Conservation (phyloP, 2,888 invertebrate genomes). For the Pediacus dermestoides region DNA sequence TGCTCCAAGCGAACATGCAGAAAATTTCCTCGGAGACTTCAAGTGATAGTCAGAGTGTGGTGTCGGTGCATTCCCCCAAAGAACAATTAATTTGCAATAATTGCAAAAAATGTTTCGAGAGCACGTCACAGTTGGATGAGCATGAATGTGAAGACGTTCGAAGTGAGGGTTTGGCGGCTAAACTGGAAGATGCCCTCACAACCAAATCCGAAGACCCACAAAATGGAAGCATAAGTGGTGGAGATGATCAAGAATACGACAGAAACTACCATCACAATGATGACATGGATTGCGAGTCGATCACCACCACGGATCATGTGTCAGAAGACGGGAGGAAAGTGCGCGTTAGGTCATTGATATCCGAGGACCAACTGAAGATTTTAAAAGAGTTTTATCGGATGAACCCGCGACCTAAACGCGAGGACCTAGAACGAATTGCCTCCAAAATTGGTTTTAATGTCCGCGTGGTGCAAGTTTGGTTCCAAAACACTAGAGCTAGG, state of each 20-base stretch:
- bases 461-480: conserved; percentile 90
- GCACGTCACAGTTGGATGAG: conserved; percentile 61
- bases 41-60: conserved; percentile 47
- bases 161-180: conserved; percentile 74
- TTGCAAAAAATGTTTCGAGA: conserved; percentile 59
- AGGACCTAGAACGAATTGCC: conserved; percentile 88
- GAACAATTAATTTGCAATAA: conserved; percentile 55
- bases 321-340: conserved; percentile 69
- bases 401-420: conserved; percentile 91
- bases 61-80: conserved; percentile 40
- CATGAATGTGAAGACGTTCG: conserved; percentile 68
- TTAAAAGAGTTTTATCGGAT: conserved; percentile 84
- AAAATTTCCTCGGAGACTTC: conserved; percentile 61
- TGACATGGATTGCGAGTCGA: conserved; percentile 55
- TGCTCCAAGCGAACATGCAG: conserved; percentile 66
- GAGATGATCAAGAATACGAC: conserved; percentile 51
- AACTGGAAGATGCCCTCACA: conserved; percentile 65
- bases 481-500: conserved; percentile 90
- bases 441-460: conserved; percentile 70
- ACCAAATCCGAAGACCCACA: conserved; percentile 53
- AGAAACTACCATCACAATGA: conserved; percentile 53
- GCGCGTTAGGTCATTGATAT: conserved; percentile 88
- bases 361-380: conserved; percentile 87
- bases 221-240: conserved; percentile 45
- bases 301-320: conserved; percentile 48